Evolutionary conservation across 2,797 vertebrate genomes (phyloP).

Genomic region (Scyliorhinus canicula): DNA sequence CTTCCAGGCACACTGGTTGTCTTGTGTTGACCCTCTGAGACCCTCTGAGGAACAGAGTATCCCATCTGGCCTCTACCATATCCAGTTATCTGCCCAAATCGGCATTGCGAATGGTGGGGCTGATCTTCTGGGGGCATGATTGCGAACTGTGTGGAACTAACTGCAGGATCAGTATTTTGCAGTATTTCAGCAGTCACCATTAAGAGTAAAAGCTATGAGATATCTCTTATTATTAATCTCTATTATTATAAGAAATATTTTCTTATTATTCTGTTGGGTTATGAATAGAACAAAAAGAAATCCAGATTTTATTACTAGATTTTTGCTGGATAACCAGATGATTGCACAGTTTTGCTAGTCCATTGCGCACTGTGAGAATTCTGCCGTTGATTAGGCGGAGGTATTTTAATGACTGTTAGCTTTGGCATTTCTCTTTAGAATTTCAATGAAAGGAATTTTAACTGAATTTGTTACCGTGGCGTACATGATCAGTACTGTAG

Average conservation of each 20-base stretch:
- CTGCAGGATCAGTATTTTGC: too few relatives aligned
- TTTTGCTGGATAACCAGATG: too few relatives aligned
- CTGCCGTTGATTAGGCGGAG: neutral
- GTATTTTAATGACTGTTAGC: conserved; percentile 30
- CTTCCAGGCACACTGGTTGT: too few relatives aligned
- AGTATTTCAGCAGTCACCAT: neutral
- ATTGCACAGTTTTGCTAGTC: neutral
- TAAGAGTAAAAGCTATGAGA: neutral
- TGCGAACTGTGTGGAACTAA: too few relatives aligned
- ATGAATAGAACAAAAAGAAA: neutral
- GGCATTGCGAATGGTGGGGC: too few relatives aligned
- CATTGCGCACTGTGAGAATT: neutral
- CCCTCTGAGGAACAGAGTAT: too few relatives aligned
- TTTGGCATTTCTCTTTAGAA: conserved; percentile 9
- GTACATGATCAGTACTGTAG: neutral
- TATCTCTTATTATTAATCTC: neutral
- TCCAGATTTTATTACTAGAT: neutral
- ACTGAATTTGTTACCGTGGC: conserved; percentile 10
- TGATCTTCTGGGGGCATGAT: too few relatives aligned
- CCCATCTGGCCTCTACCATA: too few relatives aligned
- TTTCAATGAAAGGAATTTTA: conserved; percentile 19
- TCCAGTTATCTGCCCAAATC: too few relatives aligned
- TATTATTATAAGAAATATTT: neutral
- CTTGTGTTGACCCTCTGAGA: too few relatives aligned
- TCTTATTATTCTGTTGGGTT: neutral